A percentile compares a stretch with the other conserved stretches of the same genome.
phyloP scores from a whole-genome alignment of 2,113 vertebrate genomes.

The Sinocyclocheilus anshuiensis region DNA sequence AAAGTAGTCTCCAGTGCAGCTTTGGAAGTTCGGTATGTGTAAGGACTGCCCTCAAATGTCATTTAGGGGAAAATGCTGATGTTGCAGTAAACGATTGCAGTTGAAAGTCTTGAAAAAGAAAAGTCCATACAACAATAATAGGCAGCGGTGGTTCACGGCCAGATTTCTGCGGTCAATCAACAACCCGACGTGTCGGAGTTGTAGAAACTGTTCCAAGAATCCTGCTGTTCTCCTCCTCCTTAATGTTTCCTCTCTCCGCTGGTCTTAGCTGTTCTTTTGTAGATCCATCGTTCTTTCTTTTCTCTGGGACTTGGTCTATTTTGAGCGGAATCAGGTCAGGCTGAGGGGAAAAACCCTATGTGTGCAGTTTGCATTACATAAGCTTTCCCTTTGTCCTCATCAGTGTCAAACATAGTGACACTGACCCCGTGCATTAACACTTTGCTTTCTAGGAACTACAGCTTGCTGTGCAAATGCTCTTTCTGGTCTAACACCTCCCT shows the following conservation, averaged over 20 bases:
- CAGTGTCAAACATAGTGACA: slow-evolving; percentile 24
- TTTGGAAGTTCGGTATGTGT: slow-evolving; percentile 77
- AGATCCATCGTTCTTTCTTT: slow-evolving; percentile 52
- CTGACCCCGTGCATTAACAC: slow-evolving; percentile 24
- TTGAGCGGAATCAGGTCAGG: slow-evolving; percentile 29
- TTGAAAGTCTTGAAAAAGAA: slow-evolving; percentile 58
- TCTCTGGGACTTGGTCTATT: slow-evolving; percentile 15
- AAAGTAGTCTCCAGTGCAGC: slow-evolving; percentile 77
- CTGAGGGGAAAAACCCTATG: slow-evolving; percentile 14
- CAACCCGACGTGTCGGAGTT: slow-evolving; percentile 54
- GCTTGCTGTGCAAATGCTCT: slow-evolving; percentile 1
- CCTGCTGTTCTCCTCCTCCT: slow-evolving; percentile 61
- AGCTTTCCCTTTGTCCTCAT: slow-evolving; percentile 37
- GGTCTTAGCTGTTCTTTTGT: slow-evolving; percentile 63
- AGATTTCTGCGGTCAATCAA: slow-evolving; percentile 73
- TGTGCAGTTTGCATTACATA: slow-evolving; percentile 33
- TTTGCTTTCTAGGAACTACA: slow-evolving; percentile 25
- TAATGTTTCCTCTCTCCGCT: slow-evolving; percentile 66
- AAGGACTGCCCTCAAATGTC: slow-evolving; percentile 86
- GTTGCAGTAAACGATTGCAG: slow-evolving; percentile 70
- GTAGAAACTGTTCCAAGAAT: slow-evolving; percentile 64
- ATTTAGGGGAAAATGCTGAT: slow-evolving; percentile 71
- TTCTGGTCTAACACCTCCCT: not conserved
- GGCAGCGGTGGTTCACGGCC: slow-evolving; percentile 70
- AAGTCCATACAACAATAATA: slow-evolving; percentile 69